phyloP scores from a whole-genome alignment of 37 sponge, comb jelly and placozoan species.

The Halisarca cf. caerulea region DNA sequence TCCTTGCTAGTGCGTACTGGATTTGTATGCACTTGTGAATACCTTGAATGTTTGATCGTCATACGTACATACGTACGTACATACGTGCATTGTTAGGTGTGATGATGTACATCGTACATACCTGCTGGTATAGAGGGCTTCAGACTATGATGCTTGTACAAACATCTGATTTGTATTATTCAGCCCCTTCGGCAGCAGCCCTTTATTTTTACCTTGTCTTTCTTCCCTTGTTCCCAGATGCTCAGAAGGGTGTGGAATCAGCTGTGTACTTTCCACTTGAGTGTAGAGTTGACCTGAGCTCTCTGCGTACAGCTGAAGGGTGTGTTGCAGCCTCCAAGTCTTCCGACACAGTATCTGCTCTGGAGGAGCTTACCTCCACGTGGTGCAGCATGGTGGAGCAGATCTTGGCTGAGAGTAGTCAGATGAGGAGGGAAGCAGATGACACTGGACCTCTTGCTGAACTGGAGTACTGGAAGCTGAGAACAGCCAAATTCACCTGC shows the following conservation, averaged over 20 bases:
- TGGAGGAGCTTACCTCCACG: constrained; percentile 68
- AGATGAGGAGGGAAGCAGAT: constrained; percentile 96
- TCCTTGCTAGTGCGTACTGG: constrained; percentile 59
- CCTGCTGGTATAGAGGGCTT: no score
- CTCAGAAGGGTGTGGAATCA: constrained; percentile 70
- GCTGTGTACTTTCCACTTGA: constrained; percentile 63
- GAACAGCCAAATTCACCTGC: constrained; percentile 90
- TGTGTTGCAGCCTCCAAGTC: constrained; percentile 55
- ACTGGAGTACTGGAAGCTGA: constrained; percentile 94
- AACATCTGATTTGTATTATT: no score
- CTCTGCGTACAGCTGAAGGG: constrained; percentile 48
- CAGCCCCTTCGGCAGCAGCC: no score
- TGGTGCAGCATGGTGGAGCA: constrained; percentile 95
- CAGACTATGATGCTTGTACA: no score
- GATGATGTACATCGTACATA: no score
- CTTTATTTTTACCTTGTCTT: no score
- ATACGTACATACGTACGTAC: no score
- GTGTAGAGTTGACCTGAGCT: constrained; percentile 53
- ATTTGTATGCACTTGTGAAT: no score
- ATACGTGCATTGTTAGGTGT: no score
- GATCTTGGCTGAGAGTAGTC: constrained; percentile 86
- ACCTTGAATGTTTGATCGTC: no score
- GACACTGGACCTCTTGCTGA: constrained; percentile 92
- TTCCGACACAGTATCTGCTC: constrained; percentile 47
- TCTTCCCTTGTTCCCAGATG: no score